Base-by-base conservation (phyloP, 2,797 vertebrate species). In the Decapterus maruadsi region DNA sequence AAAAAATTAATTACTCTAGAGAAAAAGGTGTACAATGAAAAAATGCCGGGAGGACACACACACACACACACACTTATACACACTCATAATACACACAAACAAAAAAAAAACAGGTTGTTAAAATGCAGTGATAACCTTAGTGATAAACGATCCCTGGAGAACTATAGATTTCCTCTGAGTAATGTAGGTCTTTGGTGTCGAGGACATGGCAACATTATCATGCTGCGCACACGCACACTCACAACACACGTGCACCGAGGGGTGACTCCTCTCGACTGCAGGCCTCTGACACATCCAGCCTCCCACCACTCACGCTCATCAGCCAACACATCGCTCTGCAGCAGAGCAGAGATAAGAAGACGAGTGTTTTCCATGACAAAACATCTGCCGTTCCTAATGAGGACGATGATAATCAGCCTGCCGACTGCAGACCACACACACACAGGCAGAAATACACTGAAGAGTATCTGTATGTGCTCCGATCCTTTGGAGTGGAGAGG, bases 61-160 rank as follows among this genome's bases (percentile, higher is more conserved):
- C 53, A 55, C 62, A 77, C 46, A 64, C 46, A 81, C 64, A 72
- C 58, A 76, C 38, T 66, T 51, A 81, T 64, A 61, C 42, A 29
- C 62, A 53, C 56, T 59, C 53, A 55, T 59, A 77, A 22, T 2
- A 65, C 56, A 70, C 68, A 69, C 81, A 34, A 34, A 5, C 31
- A 34, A 34, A 34, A 34, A 34, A 34, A 34, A 34, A 34, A 34
- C 31, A 34, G 31, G 31, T 58, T 11, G 34, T 78, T 78, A 83
- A 75, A 88, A 85, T 80, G 63, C 84, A 78, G 78, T 20, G 89
- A 92, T 93, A 89, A 90, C 91, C 91, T 92, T 70, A 80, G 65
- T 81, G 91, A 93, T 91, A 90, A 91, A 87, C 74, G 45, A 73
- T 83, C 87, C 78, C 58, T 2, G 50, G 81, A 89, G 78, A 84